Conservation (phyloP, 2,113 vertebrate species). For the Alethe diademata region DNA sequence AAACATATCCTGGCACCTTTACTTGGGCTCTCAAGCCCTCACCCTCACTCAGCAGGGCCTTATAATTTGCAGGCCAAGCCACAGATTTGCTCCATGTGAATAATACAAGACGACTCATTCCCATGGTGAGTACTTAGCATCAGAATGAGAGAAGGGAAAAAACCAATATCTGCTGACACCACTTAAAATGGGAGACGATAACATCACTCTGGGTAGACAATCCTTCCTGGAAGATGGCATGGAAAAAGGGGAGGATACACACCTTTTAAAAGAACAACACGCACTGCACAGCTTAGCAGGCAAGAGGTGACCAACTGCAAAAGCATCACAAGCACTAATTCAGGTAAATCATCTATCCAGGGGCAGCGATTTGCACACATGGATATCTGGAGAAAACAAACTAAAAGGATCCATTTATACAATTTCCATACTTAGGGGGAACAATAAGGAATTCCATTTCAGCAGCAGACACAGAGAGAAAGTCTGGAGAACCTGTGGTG, state of each 20-base stretch:
- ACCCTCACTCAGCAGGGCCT: background rate
- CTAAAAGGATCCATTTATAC: background rate
- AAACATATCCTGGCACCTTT: background rate
- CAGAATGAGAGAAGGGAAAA: background rate
- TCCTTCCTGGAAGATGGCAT: background rate
- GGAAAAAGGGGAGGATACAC: constrained; percentile 12
- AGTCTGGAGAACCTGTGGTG: background rate
- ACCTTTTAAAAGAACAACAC: background rate
- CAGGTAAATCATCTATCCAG: background rate
- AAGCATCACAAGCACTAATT: background rate
- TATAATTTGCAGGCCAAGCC: background rate
- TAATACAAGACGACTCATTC: background rate
- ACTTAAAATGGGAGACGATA: constrained; percentile 10
- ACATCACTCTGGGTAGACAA: background rate
- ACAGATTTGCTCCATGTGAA: constrained; percentile 20
- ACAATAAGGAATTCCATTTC: background rate
- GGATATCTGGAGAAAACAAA: background rate
- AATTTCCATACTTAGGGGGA: background rate
- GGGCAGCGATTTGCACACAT: background rate
- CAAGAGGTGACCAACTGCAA: background rate
- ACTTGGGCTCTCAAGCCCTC: background rate
- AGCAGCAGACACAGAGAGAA: background rate
- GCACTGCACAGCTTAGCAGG: background rate
- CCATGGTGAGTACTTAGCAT: background rate
- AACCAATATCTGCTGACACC: constrained; percentile 36